Conservation (phyloP, 2,113 vertebrate species). For the Pluvialis apricaria region DNA sequence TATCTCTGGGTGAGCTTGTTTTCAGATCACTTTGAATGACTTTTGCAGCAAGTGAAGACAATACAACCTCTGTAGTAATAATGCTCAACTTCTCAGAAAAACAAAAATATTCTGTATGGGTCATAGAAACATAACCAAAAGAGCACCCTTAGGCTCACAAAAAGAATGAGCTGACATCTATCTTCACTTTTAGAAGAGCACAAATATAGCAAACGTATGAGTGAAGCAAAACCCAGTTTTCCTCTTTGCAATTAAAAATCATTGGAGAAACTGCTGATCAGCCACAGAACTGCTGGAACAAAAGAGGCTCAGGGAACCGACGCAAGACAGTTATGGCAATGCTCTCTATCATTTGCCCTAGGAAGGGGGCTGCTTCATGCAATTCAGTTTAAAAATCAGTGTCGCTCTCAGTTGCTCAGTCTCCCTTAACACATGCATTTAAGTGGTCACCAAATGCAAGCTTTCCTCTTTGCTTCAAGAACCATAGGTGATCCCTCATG, state of each 20-base stretch:
- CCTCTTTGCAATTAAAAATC: not conserved
- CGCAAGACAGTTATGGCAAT: not conserved
- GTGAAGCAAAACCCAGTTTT: not conserved
- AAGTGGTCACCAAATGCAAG: not conserved
- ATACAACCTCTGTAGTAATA: not conserved
- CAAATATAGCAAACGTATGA: not conserved
- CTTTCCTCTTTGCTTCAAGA: not conserved
- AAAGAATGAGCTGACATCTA: not conserved
- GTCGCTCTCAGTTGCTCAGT: not conserved
- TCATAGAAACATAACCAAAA: not conserved
- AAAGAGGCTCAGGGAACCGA: not conserved
- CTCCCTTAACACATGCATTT: not conserved
- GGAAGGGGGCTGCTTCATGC: not conserved
- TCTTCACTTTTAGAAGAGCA: not conserved
- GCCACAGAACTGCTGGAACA: not conserved
- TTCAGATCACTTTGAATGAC: not conserved
- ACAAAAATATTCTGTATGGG: not conserved
- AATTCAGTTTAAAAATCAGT: not conserved
- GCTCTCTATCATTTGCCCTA: not conserved
- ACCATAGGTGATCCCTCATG: not conserved
- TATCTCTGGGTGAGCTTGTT: not conserved
- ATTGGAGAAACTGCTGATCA: not conserved
- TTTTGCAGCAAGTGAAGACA: not conserved
- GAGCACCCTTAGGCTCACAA: not conserved
- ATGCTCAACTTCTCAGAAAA: not conserved